These are phyloP conservation scores for Autographa gamma DNA, from an alignment of 2,888 invertebrate species.

Conservation along the genomic window DNA sequence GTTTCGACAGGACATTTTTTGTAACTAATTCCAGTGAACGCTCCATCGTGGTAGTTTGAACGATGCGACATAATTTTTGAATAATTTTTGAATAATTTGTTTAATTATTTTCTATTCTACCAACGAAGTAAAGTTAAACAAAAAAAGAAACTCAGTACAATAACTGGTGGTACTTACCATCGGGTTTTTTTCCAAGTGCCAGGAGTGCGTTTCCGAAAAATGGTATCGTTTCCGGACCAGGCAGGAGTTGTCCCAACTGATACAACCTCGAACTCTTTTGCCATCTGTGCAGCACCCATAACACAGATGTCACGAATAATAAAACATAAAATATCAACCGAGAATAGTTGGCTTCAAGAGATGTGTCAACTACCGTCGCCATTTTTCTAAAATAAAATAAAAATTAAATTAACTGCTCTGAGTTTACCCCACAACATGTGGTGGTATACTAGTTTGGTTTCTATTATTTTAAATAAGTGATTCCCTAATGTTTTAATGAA, in stretches of 20 bases:
- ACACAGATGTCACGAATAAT: conserved; percentile 65
- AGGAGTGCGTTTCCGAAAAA: conserved; percentile 92
- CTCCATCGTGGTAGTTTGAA: too few species aligned
- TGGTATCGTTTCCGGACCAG: conserved; percentile 91
- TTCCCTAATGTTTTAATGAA: too few species aligned
- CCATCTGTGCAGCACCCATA: conserved; percentile 81
- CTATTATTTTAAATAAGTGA: too few species aligned
- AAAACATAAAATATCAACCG: conserved; percentile 71
- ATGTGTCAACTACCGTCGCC: conserved; percentile 59
- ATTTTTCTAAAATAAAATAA: conserved; percentile 60
- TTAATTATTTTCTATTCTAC: too few species aligned
- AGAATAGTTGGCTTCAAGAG: conserved; percentile 43
- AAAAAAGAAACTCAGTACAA: too few species aligned
- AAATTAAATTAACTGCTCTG: not conserved
- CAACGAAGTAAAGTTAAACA: too few species aligned
- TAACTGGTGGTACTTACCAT: conserved; percentile 77
- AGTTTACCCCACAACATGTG: too few species aligned
- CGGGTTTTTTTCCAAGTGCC: conserved; percentile 89
- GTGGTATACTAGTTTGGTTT: too few species aligned
- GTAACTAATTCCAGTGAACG: too few species aligned
- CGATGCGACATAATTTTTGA: too few species aligned
- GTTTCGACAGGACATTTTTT: too few species aligned
- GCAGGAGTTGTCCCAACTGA: conserved; percentile 91
- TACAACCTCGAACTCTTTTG: conserved; percentile 84
- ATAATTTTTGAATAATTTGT: too few species aligned